phyloP scores from a whole-genome alignment of 1,140 invertebrate species.

The Marisa cornuarietis region DNA sequence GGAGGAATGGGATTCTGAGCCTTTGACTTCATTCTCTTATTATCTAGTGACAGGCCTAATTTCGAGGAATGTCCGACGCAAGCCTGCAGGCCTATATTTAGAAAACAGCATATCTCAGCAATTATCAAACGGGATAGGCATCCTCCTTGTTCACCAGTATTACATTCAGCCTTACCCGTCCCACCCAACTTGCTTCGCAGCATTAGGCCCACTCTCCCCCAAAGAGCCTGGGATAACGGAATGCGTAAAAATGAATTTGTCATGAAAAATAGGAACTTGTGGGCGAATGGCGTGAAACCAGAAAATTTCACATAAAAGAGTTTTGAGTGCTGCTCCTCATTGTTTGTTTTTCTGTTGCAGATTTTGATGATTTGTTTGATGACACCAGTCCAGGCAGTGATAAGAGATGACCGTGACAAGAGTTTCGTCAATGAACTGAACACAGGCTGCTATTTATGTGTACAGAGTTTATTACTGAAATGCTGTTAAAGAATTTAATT shows the following conservation, averaged over 20 bases:
- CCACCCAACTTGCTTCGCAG: too few relatives aligned
- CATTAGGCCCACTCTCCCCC: too few relatives aligned
- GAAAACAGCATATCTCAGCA: too few relatives aligned
- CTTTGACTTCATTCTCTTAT: too few relatives aligned
- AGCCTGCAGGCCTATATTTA: too few relatives aligned
- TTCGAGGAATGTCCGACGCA: too few relatives aligned
- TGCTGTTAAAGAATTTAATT: not conserved
- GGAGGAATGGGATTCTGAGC: too few relatives aligned
- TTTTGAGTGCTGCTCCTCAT: not conserved
- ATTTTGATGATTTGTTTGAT: conserved; percentile 17
- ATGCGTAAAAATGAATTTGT: not conserved
- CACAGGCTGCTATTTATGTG: not conserved
- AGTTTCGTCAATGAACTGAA: not conserved
- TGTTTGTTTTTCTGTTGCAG: not conserved
- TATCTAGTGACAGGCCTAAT: too few relatives aligned
- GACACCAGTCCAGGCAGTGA: conserved; percentile 2
- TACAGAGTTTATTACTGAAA: not conserved
- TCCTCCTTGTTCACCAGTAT: too few relatives aligned
- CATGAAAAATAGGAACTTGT: not conserved
- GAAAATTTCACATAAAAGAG: too few relatives aligned
- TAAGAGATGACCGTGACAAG: not conserved
- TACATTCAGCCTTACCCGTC: too few relatives aligned
- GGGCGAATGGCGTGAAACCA: not conserved
- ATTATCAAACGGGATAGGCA: too few relatives aligned
- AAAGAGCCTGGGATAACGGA: not conserved